Evolutionary conservation across 2,113 vertebrate species (phyloP).

Genomic region (Dicaeum eximium): DNA sequence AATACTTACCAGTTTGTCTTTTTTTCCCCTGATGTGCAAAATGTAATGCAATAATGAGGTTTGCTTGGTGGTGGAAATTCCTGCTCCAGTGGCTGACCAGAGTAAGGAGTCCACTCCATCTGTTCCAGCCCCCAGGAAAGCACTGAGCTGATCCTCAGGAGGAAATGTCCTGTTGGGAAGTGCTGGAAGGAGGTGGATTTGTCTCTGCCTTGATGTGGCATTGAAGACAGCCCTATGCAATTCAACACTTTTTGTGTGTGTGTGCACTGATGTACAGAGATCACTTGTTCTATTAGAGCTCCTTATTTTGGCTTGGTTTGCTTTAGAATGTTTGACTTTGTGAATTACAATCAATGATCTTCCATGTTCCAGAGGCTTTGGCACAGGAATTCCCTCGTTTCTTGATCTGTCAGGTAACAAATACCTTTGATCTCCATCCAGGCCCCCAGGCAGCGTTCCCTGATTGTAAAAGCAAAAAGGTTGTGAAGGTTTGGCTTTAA

Average conservation of each 20-base stretch:
- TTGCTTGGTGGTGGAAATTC: background rate
- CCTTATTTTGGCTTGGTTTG: background rate
- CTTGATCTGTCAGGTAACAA: background rate
- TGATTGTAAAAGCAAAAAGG: background rate
- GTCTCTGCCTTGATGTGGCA: background rate
- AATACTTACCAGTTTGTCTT: background rate
- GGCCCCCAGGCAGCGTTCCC: background rate
- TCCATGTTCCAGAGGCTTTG: background rate
- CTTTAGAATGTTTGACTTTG: background rate
- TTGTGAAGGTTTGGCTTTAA: background rate
- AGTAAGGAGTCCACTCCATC: fast-evolving
- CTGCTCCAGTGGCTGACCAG: background rate
- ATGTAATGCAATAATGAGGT: background rate
- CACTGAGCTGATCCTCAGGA: background rate
- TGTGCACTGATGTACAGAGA: background rate
- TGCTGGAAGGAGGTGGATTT: background rate
- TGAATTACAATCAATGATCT: background rate
- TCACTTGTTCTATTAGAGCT: background rate
- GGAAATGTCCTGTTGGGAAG: background rate
- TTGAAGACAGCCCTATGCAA: background rate
- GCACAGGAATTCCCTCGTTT: background rate
- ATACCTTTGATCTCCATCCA: background rate
- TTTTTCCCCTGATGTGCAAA: background rate
- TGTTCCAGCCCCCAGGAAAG: background rate
- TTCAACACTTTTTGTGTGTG: background rate